Evolutionary conservation across 2,797 vertebrate genomes (phyloP).

Genomic region (Anisognathus igniventris): DNA sequence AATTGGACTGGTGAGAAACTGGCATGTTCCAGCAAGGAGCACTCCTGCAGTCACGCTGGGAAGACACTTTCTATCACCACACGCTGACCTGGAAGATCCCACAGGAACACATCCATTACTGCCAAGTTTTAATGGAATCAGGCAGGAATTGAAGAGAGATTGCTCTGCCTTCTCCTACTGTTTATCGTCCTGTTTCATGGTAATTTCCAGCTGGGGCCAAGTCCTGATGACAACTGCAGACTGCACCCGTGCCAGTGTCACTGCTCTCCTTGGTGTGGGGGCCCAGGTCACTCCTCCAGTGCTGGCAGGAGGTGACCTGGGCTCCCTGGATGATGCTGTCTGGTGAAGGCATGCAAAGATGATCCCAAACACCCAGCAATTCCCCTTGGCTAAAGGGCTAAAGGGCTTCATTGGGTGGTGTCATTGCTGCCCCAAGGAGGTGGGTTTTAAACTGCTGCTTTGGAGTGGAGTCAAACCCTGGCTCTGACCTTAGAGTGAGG

Average conservation of each 20-base stretch:
- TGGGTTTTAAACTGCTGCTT: not conserved
- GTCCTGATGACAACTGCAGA: not conserved
- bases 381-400: not conserved
- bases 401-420: not conserved
- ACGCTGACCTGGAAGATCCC: not conserved
- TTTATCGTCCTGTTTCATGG: not conserved
- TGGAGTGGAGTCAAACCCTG: not conserved
- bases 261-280: not conserved
- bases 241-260: not conserved
- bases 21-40: not conserved
- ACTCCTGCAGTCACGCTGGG: not conserved
- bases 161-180: not conserved
- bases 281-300: accelerated
- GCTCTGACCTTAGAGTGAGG: not conserved
- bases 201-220: not conserved
- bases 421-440: not conserved
- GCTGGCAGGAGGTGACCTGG: not conserved
- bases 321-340: not conserved
- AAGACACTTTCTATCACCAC: not conserved
- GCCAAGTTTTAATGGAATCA: not conserved
- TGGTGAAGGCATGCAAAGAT: not conserved
- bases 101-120: not conserved
- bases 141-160: not conserved
- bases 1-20: not conserved
- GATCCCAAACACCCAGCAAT: not conserved